Percentiles rank a stretch among this genome's conserved stretches.
phyloP scores from a whole-genome alignment of 2,113 vertebrate genomes.

The Rhynchomys soricoides region DNA sequence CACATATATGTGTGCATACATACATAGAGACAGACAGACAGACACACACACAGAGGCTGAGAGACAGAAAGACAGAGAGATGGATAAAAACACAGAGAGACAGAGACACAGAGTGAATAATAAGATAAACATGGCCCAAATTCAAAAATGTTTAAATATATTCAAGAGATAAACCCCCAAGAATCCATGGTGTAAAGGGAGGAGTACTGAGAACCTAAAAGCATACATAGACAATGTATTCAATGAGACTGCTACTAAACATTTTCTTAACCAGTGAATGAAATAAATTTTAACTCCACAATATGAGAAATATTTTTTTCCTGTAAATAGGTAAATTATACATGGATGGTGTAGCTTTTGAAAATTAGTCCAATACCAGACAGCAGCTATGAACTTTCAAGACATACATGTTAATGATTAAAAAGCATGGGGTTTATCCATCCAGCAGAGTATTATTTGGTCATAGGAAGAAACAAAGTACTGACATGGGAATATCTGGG shows the following conservation, averaged over 20 bases:
- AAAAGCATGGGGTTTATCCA: neutral
- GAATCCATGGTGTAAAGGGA: neutral
- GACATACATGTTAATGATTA: neutral
- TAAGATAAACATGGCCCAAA: neutral
- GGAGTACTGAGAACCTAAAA: neutral
- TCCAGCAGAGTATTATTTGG: neutral
- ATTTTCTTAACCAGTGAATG: neutral
- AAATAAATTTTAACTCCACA: neutral
- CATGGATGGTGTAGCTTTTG: neutral
- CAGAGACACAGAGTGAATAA: neutral
- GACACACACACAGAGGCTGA: neutral
- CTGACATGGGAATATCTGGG: too few species aligned
- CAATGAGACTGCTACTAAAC: neutral
- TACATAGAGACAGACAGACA: too few species aligned
- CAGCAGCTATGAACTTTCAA: neutral
- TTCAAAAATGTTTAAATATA: neutral
- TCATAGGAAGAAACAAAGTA: neutral
- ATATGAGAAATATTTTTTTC: neutral
- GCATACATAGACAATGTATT: neutral
- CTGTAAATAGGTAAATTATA: neutral
- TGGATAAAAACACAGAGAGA: neutral
- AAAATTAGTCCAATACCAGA: neutral
- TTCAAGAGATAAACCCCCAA: neutral
- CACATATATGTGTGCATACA: neutral
- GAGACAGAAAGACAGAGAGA: too few species aligned